Evolutionary conservation across 2,797 vertebrate genomes (phyloP).

Genomic region (Cyprinella venusta): DNA sequence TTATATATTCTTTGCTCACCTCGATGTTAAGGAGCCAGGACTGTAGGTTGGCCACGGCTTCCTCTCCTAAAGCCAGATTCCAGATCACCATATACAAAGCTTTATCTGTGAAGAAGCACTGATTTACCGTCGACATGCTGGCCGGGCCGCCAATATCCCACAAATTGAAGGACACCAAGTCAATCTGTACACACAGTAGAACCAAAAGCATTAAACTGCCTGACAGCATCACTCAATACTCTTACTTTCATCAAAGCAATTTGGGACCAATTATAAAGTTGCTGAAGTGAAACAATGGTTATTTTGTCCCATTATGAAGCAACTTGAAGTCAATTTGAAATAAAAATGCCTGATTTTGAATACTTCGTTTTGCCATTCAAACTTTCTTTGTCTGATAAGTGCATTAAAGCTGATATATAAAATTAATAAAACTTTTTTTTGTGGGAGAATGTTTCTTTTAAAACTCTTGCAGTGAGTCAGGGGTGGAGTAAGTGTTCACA

Average conservation of each 20-base stretch:
- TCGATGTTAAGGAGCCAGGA: conserved; percentile 98
- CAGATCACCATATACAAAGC: conserved; percentile 94
- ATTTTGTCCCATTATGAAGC: neutral
- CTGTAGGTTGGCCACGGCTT: conserved; percentile 93
- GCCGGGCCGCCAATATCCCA: conserved; percentile 95
- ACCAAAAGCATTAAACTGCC: conserved; percentile 7
- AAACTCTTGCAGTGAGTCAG: conserved; percentile 9
- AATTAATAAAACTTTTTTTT: neutral
- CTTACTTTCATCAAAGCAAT: neutral
- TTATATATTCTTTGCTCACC: conserved; percentile 70
- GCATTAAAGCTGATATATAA: neutral
- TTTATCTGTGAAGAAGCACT: conserved; percentile 98
- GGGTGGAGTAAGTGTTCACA: conserved; percentile 24
- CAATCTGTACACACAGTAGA: conserved; percentile 80
- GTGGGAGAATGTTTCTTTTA: neutral
- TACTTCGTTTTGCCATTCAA: neutral
- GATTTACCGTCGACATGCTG: conserved; percentile 95
- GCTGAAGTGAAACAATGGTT: neutral
- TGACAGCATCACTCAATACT: neutral
- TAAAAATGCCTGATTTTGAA: neutral
- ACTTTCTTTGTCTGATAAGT: neutral
- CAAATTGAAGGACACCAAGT: conserved; percentile 88
- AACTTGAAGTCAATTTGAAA: neutral
- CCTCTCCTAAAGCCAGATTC: conserved; percentile 97
- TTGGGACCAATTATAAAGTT: conserved; percentile 3